Evolutionary conservation across 2,888 invertebrate genomes (phyloP).

Genomic region (Cryptocephalus primarius): DNA sequence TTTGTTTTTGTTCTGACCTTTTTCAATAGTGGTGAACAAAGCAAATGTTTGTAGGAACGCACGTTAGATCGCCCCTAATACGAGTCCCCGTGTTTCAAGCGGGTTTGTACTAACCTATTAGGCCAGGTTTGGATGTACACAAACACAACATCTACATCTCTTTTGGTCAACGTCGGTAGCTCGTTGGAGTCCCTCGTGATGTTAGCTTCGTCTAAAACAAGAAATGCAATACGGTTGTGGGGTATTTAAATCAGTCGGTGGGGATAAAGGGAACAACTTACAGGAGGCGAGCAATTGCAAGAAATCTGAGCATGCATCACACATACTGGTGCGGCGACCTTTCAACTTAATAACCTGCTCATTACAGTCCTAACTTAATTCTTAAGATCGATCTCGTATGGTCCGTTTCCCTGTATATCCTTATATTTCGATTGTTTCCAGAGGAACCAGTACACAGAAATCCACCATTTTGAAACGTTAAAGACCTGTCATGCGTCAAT

Average conservation of each 20-base stretch:
- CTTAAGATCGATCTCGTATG: slow-evolving; percentile 8
- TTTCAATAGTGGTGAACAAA: too few species aligned
- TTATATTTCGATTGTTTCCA: slow-evolving; percentile 17
- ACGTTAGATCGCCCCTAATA: too few species aligned
- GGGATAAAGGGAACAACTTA: slow-evolving; percentile 39
- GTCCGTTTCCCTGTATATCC: slow-evolving; percentile 10
- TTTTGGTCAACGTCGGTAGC: slow-evolving; percentile 60
- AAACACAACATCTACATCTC: slow-evolving; percentile 73
- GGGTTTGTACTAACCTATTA: slow-evolving; percentile 51
- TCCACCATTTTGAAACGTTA: slow-evolving; percentile 31
- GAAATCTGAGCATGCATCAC: slow-evolving; percentile 92
- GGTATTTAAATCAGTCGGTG: too few species aligned
- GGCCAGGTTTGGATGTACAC: slow-evolving; percentile 84
- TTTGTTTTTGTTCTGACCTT: too few species aligned
- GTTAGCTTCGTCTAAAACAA: slow-evolving; percentile 64
- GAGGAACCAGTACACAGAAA: slow-evolving; percentile 29
- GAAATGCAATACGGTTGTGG: neutral
- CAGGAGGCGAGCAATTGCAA: slow-evolving; percentile 79
- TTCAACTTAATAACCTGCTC: slow-evolving; percentile 15
- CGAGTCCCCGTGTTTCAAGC: too few species aligned
- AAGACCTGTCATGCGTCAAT: too few species aligned
- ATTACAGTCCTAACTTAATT: slow-evolving; percentile 11
- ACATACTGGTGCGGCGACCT: slow-evolving; percentile 47
- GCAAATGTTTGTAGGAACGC: too few species aligned
- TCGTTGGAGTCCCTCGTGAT: slow-evolving; percentile 67